Evolutionary conservation across 2,113 vertebrate genomes (phyloP), one percentile per base, ranked within the genome.

Genomic region (Mobula birostris): DNA sequence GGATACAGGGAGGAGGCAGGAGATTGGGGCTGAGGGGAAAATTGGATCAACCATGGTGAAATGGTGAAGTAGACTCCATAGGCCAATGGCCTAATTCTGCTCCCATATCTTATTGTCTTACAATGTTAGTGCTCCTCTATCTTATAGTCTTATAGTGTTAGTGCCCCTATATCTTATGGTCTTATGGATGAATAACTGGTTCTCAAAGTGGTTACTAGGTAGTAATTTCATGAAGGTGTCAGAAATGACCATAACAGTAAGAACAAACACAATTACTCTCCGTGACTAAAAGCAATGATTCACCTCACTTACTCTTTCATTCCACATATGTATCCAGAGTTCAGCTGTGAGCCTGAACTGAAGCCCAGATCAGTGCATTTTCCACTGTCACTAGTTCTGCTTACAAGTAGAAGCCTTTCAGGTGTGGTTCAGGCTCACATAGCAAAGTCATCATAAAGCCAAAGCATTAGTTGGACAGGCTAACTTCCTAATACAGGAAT

Each of bases 221-320:
- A 88, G 58, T n/a, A 2, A n/a, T 61, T 63, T 87, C 27, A n/a
- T 1, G 83, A 87, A 24, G 58, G 29, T 11, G 61, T 63, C 85
- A 66, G 63, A 27, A 7, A 7, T 9, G 4, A 88, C 36, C 58
- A 1, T n/a, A 1, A 66, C 85, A n/a, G 48, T n/a, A 11, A 36
- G 61, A 66, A 66, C 85, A 88, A 88, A 88, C 29, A 61, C 56
- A 85, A 88, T 88, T 66, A 63, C 29, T n/a, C 85, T 66, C 29
- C 14, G 1, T n/a, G 11, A 29, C 61, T n/a, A 9, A 27, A 32
- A 29, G 29, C 21, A 58, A 58, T 66, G 27, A 12, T 32, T 66
- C 61, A 88, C 12, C 58, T 27, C 58, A 29, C 83, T 88, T 29
- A 66, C 14, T 14, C 5, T 87, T 27, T n/a, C 56, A 27, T 29